Base-by-base conservation (phyloP, 2,888 invertebrate genomes). In the Drosophila ustulata region DNA sequence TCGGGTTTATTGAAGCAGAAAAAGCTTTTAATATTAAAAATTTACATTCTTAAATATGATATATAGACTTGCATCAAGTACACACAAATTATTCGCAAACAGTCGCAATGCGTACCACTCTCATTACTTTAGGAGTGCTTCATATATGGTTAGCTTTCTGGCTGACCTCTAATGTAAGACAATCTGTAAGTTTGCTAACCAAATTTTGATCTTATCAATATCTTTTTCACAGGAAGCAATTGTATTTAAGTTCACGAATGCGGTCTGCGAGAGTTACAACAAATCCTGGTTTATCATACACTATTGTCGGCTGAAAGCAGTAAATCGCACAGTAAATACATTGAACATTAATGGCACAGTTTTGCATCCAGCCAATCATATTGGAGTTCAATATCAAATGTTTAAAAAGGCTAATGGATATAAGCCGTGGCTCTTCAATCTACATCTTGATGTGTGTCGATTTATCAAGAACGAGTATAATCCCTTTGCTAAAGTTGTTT, bases 201-300 rank as follows among this genome's bases (percentile, higher is more conserved):
- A 9, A 9, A 7, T 25, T 18, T 13, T 28, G 6, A 18, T 23
- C 9, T 18, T 6, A 39, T 53, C 8, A 0, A 23, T 7, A 30
- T 32, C 3, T 26, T 37, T 32, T 32, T 28, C 3, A 47, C 9
- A 70, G 80, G 52, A 72, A 1, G 62, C 70, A 0, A 26, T 55
- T 1, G 18, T 53, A 6, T 69, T 80, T 11, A 80, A 75, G n/a
- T 30, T 72, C 7, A 62, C 75, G 3, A 82, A 78, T 49, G 45
- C 47, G 0, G n/a, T 49, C 1, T 82, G 82, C 11, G 9, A 58
- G 6, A 49, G 53, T n/a, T 61, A 39, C 9, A 82, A 82, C n/a
- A 9, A 70, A 23, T 75, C 78, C 0, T 82, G 73, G 80, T 4
- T 80, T 0, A 3, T 26, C 3, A 32, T 75, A 1, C 32, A 71